Base-by-base conservation (phyloP, 2,888 invertebrate species). In the Ophion slaviceki region DNA sequence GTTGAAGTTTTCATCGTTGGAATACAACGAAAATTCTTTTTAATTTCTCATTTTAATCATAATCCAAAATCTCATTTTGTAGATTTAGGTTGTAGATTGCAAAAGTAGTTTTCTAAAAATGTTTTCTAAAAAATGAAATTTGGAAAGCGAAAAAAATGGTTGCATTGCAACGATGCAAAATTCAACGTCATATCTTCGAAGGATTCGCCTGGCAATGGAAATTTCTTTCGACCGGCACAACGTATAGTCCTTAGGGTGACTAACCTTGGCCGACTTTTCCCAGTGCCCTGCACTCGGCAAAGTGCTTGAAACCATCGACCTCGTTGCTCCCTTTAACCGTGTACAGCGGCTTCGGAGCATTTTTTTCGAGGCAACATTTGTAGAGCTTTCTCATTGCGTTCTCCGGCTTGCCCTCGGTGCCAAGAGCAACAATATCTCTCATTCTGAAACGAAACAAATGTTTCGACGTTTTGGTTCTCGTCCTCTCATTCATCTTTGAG, bases 221-320 rank as follows among this genome's bases (percentile, higher is more conserved):
- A 24, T 62, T 53, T 61, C 45, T 71, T 74, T 67, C n/a, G 20
- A 32, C 45, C n/a, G 24, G 47, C 40, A 57, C 14, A 24, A 36
- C 28, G 53, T 14, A 8, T 14, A 28, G 28, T 57, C 7, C 72
- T 28, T 80, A 10, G 5, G 20, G 45, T 72, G 59, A 85, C 84
- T 20, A 83, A 91, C 92, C 92, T n/a, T 86, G 24, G 45, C 81
- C 84, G 2, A 66, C 71, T 45, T 78, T 71, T 8, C 85, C 87
- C 7, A 91, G 82, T 10, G 91, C 92, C 14, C 28, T 64, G 32
- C 91, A 91, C 32, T 84, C 88, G 5, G 88, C 90, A 6, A 75
- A 71, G 45, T 79, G 86, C 32, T 80, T 80, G 5, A 88, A 57
- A 7, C 90, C 90, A 8, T 85, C 67, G 36, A 62, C 62, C 2